These are phyloP conservation scores for Gryon sp. DNA, from an alignment of 1,140 invertebrate genomes.

Conservation along the genomic window DNA sequence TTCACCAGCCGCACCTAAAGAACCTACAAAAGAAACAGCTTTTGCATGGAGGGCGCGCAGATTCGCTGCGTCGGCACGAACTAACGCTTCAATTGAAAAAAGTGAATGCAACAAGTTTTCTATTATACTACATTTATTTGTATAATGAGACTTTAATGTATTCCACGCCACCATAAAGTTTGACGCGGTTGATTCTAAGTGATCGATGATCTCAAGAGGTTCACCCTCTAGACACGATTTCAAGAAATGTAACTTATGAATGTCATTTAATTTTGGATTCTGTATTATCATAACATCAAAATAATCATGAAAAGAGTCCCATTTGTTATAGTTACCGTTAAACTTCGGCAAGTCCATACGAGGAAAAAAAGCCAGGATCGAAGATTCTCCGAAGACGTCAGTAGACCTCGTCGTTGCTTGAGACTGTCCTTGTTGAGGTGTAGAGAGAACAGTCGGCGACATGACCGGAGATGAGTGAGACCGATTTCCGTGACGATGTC, in stretches of 20 bases:
- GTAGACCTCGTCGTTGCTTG: no score
- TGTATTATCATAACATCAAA: neutral
- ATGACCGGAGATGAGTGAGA: no score
- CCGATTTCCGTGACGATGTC: no score
- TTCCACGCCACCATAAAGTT: conserved; percentile 8
- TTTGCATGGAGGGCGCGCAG: neutral
- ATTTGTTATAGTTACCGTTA: neutral
- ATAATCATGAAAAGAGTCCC: neutral
- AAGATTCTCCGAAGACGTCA: no score
- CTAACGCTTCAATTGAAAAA: neutral
- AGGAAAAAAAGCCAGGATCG: no score
- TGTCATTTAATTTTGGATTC: neutral
- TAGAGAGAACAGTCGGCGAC: no score
- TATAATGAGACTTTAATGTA: conserved; percentile 1
- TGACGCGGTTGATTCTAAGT: neutral
- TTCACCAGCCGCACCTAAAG: neutral
- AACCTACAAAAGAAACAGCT: conserved; percentile 1
- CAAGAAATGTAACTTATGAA: conserved; percentile 5
- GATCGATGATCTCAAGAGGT: neutral
- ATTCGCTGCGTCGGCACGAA: neutral
- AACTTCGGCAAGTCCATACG: no score
- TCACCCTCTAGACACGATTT: neutral
- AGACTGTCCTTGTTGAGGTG: no score
- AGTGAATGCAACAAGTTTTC: conserved; percentile 2
- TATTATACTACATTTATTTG: neutral